phyloP scores from a whole-genome alignment of 1,140 invertebrate genomes.

The Ostrea denselamellosa region DNA sequence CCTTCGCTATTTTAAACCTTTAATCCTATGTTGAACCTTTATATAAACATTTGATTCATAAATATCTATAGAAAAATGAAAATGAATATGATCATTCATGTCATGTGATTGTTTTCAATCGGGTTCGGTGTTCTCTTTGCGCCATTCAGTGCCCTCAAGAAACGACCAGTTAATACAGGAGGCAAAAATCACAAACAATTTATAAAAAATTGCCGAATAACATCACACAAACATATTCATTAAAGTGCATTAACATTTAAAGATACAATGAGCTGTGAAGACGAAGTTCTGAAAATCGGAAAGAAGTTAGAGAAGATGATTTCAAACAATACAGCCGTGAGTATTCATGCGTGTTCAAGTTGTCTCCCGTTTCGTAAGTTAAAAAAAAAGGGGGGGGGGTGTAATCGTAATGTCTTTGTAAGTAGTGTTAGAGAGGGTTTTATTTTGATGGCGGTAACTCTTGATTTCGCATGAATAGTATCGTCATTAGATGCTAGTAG shows the following conservation, averaged over 20 bases:
- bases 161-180: background rate
- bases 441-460: too few species aligned
- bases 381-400: background rate
- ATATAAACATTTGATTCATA: background rate
- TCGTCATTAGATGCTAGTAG: too few species aligned
- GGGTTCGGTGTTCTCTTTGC: constrained; percentile 40
- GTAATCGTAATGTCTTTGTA: constrained; percentile 6
- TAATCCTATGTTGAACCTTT: background rate
- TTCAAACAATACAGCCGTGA: constrained; percentile 87
- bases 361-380: background rate
- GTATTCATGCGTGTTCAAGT: constrained; percentile 70
- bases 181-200: background rate
- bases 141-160: background rate
- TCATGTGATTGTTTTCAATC: background rate
- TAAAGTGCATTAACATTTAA: constrained; percentile 40
- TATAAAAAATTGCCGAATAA: background rate
- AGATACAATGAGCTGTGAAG: constrained; percentile 84
- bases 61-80: background rate
- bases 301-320: constrained; percentile 97
- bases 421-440: too few species aligned
- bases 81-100: background rate
- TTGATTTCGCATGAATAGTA: too few species aligned
- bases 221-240: constrained; percentile 38
- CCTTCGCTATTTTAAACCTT: background rate
- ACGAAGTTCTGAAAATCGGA: constrained; percentile 95